A percentile compares a stretch with the other conserved stretches of the same genome.
Evolutionary conservation across 2,797 vertebrate species (phyloP).

Genomic region (Manis crassicaudata): DNA sequence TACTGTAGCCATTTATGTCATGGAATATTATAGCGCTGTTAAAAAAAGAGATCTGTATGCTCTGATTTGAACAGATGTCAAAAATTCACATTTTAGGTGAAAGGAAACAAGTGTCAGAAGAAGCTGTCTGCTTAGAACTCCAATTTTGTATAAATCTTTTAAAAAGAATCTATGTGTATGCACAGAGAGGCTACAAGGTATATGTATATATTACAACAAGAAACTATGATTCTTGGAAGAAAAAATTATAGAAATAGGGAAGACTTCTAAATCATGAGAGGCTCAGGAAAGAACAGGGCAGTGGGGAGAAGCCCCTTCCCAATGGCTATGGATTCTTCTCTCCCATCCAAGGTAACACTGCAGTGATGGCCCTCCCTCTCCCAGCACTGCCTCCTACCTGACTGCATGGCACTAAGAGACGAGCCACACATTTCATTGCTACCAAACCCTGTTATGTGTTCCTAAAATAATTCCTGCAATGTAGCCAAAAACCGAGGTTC

Average conservation of each 20-base stretch:
- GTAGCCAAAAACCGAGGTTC: slow-evolving; percentile 14
- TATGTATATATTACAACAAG: background rate
- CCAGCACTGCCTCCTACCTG: background rate
- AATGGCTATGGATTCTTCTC: background rate
- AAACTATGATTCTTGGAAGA: background rate
- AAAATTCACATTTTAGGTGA: slow-evolving; percentile 38
- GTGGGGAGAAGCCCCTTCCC: background rate
- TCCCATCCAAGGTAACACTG: background rate
- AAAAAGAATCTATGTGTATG: background rate
- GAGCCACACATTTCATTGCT: background rate
- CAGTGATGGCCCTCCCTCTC: background rate
- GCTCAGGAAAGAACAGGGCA: background rate
- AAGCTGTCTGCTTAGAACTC: background rate
- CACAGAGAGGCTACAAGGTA: background rate
- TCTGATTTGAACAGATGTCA: background rate
- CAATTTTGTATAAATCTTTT: slow-evolving; percentile 24
- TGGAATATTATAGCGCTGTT: background rate
- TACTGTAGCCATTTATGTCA: background rate
- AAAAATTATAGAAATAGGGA: background rate
- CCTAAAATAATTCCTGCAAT: slow-evolving; percentile 49
- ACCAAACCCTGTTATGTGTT: background rate
- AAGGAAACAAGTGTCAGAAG: slow-evolving; percentile 50
- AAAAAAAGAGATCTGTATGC: slow-evolving; percentile 27
- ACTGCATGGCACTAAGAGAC: background rate
- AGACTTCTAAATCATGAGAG: slow-evolving; percentile 12